Evolutionary conservation across 2,113 vertebrate genomes (phyloP).

Genomic region (Prunella fulvescens): DNA sequence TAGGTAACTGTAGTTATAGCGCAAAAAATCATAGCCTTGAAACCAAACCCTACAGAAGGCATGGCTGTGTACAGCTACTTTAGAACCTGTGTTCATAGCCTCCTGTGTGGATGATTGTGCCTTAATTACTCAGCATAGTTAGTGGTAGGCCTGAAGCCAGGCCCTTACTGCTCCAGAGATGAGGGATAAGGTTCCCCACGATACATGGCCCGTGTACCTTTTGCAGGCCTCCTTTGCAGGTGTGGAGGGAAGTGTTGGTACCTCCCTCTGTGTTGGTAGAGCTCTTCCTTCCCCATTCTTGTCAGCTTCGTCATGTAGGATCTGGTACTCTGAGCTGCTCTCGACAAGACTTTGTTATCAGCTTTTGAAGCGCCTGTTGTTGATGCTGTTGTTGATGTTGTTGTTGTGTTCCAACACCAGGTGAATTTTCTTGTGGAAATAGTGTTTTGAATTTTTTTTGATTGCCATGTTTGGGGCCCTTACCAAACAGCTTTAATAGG

Average conservation of each 20-base stretch:
- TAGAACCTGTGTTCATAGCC: neutral
- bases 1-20: neutral
- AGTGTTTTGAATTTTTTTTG: neutral
- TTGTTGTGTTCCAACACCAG: neutral
- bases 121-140: neutral
- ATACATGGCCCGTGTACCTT: neutral
- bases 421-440: neutral
- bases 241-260: neutral
- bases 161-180: fast-evolving
- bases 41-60: neutral
- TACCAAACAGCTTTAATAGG: neutral
- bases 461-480: neutral
- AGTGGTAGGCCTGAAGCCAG: neutral
- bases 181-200: neutral
- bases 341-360: neutral
- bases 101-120: neutral
- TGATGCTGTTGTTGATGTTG: neutral
- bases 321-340: neutral
- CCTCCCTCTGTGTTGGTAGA: neutral
- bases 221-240: neutral
- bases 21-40: neutral
- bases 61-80: neutral
- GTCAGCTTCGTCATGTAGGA: fast-evolving
- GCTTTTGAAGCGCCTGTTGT: neutral
- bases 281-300: neutral